A percentile compares a stretch with the other conserved stretches of the same genome.
Evolutionary conservation across 2,113 vertebrate species (phyloP).

Genomic region (Aspiorhynchus laticeps): DNA sequence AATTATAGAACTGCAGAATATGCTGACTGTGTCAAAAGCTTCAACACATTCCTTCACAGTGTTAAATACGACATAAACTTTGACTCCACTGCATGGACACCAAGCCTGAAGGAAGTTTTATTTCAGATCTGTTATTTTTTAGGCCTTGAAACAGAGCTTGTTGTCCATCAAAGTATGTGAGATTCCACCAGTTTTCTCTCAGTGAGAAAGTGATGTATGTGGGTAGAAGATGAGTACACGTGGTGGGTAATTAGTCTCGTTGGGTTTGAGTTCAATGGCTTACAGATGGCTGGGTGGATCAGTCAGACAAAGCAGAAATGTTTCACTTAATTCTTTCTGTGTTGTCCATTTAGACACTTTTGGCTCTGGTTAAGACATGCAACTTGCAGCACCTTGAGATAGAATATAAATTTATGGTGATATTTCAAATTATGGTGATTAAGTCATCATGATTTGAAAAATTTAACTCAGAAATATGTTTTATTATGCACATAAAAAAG

Average conservation of each 20-base stretch:
- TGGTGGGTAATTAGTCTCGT: constrained; percentile 55
- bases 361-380: not conserved
- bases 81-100: not conserved
- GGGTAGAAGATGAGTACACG: constrained; percentile 18
- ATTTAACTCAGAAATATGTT: not conserved
- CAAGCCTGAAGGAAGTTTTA: not conserved
- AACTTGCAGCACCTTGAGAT: not conserved
- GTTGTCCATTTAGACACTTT: constrained; percentile 11
- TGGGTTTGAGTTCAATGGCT: constrained; percentile 41
- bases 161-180: constrained; percentile 27
- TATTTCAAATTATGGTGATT: not conserved
- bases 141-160: not conserved
- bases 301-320: constrained; percentile 47
- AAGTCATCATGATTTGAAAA: not conserved
- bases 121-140: constrained; percentile 19
- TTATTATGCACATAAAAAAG: not conserved
- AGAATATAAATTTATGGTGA: not conserved
- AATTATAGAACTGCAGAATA: not conserved
- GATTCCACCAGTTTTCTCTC: constrained; percentile 1
- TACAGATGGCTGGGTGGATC: constrained; percentile 56
- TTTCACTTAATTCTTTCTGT: constrained; percentile 24
- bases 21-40: not conserved
- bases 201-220: constrained; percentile 19
- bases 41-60: not conserved
- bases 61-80: not conserved